Base-by-base conservation (phyloP, 2,113 vertebrate genomes). In the Muntiacus muntjak region DNA sequence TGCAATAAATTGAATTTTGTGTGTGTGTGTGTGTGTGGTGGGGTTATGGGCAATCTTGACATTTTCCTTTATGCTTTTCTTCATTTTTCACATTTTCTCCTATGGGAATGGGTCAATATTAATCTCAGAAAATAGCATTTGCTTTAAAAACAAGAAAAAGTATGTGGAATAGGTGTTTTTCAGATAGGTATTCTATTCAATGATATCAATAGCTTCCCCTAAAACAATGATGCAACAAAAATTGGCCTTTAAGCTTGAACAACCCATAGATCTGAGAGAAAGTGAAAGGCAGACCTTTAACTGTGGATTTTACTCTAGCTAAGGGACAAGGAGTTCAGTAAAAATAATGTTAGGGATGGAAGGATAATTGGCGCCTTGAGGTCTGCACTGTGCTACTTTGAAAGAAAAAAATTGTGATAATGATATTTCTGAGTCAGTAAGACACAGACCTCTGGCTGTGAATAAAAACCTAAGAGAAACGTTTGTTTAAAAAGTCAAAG, bases 361-460 rank as follows among this genome's bases (percentile, higher is more conserved):
- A 87, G 45, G 78, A 95, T 83, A 93, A 96, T 67, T 95, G 92
- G 36, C 76, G 45, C 89, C 71, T 87, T 76, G 50, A 87, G 88
- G 60, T 97, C 74, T 92, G 15, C 7, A 85, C 25, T 78, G 12
- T 58, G 40, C 25, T 82, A 23, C 90, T 93, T 96, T n/a, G 14
- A 92, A 84, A 94, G 78, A 43, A 36, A 91, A 92, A 88, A 92
- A 28, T 5, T 95, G 30, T 19, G 55, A 81, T 95, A 43, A 94
- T 94, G 91, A 33, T 86, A 79, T 94, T 91, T 89, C 90, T 94
- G 54, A 96, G 33, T 87, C 76, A 89, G n/a, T 91, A 86, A 94
- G 79, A 96, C 36, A 52, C 81, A 96, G 50, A 93, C 15, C 33
- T 78, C 47, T 71, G 6, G 28, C 40, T 81, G 5, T 83, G 36